Conservation (phyloP, 2,797 vertebrate species). For the Uromys caudimaculatus region DNA sequence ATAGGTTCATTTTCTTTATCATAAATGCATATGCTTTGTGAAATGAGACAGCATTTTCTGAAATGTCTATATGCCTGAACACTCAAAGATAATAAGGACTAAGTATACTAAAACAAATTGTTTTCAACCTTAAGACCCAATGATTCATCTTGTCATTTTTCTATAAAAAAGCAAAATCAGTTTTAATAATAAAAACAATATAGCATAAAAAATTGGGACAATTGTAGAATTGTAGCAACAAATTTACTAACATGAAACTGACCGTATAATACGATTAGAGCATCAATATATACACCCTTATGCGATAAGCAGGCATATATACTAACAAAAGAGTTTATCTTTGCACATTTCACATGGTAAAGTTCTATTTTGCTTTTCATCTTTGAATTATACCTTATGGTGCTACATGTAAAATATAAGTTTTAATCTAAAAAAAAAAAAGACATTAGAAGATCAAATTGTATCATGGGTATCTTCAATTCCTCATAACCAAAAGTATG, state of each 20-base stretch:
- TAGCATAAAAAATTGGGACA: neutral
- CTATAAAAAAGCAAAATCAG: neutral
- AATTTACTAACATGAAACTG: neutral
- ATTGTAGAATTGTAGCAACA: neutral
- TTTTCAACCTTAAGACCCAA: neutral
- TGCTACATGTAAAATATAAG: neutral
- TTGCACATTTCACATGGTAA: accelerated
- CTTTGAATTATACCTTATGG: neutral
- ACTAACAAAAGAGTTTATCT: neutral
- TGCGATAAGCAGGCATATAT: neutral
- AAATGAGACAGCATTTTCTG: constrained; percentile 51
- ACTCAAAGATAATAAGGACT: neutral
- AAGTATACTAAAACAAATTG: neutral
- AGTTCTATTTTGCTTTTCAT: neutral
- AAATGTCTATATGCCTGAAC: neutral
- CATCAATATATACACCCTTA: neutral
- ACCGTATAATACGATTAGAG: neutral
- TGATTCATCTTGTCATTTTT: neutral
- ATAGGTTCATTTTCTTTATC: constrained; percentile 70
- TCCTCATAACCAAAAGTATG: neutral
- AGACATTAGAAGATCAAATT: neutral
- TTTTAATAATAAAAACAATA: neutral
- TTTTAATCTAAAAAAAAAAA: neutral
- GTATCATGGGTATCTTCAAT: neutral
- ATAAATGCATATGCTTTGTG: constrained; percentile 42